Evolutionary conservation across 1,140 invertebrate genomes (phyloP).

Genomic region (silkworm (Bombyx mori)): ASM3026992v2 NC_085129.1:7141501-7142000

Average conservation of each 20-base stretch:
- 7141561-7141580: slow-evolving; percentile 45
- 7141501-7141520: slow-evolving; percentile 59
- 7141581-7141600: slow-evolving; percentile 59
- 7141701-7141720: slow-evolving; percentile 34
- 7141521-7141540: slow-evolving; percentile 69
- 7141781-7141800: slow-evolving; percentile 3
- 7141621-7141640: slow-evolving; percentile 54
- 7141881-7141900: slow-evolving; percentile 48
- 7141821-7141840: not conserved
- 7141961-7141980: slow-evolving; percentile 67
- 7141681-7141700: slow-evolving; percentile 40
- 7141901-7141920: slow-evolving; percentile 54
- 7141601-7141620: slow-evolving; percentile 55
- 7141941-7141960: slow-evolving; percentile 44
- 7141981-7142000: slow-evolving; percentile 35
- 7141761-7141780: slow-evolving; percentile 8
- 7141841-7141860: slow-evolving; percentile 36
- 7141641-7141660: slow-evolving; percentile 51
- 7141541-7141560: slow-evolving; percentile 71
- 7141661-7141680: slow-evolving; percentile 45
- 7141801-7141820: slow-evolving; percentile 1
- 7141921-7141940: slow-evolving; percentile 46
- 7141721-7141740: slow-evolving; percentile 22
- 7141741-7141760: slow-evolving; percentile 14
- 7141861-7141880: slow-evolving; percentile 32